Percentiles rank a stretch among this genome's conserved stretches.
These are phyloP conservation scores for Scaptomyza polygonia DNA, from an alignment of 2,888 invertebrate genomes.

Conservation along the genomic window DNA sequence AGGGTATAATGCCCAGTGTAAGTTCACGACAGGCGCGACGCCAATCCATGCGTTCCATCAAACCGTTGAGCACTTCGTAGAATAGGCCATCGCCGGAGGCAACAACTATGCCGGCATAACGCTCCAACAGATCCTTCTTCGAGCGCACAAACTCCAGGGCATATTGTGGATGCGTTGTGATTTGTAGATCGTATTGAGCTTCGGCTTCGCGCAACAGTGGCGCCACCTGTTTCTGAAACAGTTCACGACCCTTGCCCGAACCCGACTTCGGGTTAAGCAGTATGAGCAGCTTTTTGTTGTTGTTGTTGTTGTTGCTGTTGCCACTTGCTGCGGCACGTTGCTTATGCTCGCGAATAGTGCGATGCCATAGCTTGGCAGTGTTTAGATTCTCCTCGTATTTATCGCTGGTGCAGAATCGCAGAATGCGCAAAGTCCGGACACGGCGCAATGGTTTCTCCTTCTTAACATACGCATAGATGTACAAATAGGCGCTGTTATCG, in stretches of 20 bases:
- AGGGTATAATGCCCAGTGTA: slow-evolving; percentile 95
- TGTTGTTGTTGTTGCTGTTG: not conserved
- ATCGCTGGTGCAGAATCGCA: slow-evolving; percentile 92
- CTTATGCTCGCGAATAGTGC: slow-evolving; percentile 89
- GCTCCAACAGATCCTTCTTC: slow-evolving; percentile 86
- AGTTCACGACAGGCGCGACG: slow-evolving; percentile 90
- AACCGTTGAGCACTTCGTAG: slow-evolving; percentile 94
- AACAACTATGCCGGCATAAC: slow-evolving; percentile 88
- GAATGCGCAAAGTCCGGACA: slow-evolving; percentile 91
- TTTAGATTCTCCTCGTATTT: slow-evolving; percentile 92
- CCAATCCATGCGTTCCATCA: slow-evolving; percentile 96
- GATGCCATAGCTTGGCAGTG: slow-evolving; percentile 92
- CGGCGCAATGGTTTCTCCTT: slow-evolving; percentile 89
- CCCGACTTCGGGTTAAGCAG: slow-evolving; percentile 98
- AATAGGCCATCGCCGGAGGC: slow-evolving; percentile 93
- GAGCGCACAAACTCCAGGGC: slow-evolving; percentile 91
- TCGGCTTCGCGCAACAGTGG: slow-evolving; percentile 95
- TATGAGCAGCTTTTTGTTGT: slow-evolving; percentile 86
- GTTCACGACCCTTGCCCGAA: slow-evolving; percentile 93
- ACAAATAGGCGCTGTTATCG: slow-evolving; percentile 93
- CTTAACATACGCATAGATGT: slow-evolving; percentile 92
- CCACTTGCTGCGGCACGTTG: slow-evolving; percentile 6
- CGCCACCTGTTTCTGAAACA: slow-evolving; percentile 93
- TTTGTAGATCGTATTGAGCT: slow-evolving; percentile 92
- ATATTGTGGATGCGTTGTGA: slow-evolving; percentile 93